phyloP scores from a whole-genome alignment of 2,113 vertebrate genomes.

The Rhegmatorhina hoffmannsi region DNA sequence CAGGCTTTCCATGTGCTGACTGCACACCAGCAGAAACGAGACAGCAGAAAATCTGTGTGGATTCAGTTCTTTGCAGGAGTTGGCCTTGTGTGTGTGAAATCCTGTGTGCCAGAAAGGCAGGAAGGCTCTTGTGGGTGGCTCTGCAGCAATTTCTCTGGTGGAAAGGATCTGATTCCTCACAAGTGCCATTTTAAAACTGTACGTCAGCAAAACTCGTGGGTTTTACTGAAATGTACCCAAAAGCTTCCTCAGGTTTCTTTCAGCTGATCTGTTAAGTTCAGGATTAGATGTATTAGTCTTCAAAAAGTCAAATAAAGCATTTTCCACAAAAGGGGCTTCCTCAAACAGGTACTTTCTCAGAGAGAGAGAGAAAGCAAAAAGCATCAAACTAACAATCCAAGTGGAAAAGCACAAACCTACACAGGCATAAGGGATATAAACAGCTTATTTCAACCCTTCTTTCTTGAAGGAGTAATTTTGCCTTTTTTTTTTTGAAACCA shows the following conservation, averaged over 20 bases:
- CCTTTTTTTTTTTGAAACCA: background rate
- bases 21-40: background rate
- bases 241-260: background rate
- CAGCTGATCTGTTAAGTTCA: background rate
- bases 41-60: background rate
- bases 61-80: background rate
- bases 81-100: background rate
- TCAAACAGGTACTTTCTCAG: background rate
- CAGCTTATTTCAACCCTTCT: background rate
- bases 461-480: background rate
- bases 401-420: background rate
- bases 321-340: background rate
- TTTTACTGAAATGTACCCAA: background rate
- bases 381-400: background rate
- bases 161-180: background rate
- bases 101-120: fast-evolving
- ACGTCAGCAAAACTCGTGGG: background rate
- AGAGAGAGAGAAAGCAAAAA: background rate
- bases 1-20: background rate
- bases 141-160: background rate
- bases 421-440: background rate
- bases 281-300: background rate
- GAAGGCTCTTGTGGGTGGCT: background rate
- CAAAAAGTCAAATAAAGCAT: background rate
- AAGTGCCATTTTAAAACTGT: background rate